A percentile compares a stretch with the other conserved stretches of the same genome.
Conservation (phyloP, 2,113 vertebrate genomes). For the Pogona vitticeps region DNA sequence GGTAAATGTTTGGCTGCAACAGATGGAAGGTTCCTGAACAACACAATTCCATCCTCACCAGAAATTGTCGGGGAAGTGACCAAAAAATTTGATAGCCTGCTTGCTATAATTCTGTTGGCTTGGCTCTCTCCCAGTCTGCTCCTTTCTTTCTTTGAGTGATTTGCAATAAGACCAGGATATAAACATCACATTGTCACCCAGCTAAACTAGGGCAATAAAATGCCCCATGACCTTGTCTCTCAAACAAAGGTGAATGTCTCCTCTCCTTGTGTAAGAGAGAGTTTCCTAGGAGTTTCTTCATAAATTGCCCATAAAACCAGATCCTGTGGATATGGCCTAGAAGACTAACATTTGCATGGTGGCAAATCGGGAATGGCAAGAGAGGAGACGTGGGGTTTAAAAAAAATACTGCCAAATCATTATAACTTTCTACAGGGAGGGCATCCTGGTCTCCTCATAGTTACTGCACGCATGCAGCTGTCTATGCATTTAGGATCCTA, state of each 20-base stretch:
- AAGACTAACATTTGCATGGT: neutral
- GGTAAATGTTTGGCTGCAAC: neutral
- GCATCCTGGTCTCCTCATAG: neutral
- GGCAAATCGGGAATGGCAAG: neutral
- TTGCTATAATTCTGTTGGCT: neutral
- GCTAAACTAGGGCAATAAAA: conserved; percentile 10
- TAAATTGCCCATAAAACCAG: neutral
- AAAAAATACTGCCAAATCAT: neutral
- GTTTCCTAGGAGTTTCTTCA: conserved; percentile 1
- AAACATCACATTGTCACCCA: neutral
- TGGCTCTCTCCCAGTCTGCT: neutral
- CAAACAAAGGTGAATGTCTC: neutral
- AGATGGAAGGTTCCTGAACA: no score
- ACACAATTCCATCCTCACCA: no score
- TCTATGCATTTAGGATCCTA: no score
- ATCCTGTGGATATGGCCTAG: neutral
- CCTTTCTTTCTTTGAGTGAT: neutral
- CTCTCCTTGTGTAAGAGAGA: neutral
- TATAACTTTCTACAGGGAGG: neutral
- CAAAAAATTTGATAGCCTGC: neutral
- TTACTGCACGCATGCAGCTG: neutral
- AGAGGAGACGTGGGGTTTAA: neutral
- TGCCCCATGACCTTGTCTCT: neutral
- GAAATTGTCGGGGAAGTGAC: neutral
- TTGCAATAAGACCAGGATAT: neutral